Conservation (phyloP, 2,797 vertebrate species). For the Emys orbicularis region DNA sequence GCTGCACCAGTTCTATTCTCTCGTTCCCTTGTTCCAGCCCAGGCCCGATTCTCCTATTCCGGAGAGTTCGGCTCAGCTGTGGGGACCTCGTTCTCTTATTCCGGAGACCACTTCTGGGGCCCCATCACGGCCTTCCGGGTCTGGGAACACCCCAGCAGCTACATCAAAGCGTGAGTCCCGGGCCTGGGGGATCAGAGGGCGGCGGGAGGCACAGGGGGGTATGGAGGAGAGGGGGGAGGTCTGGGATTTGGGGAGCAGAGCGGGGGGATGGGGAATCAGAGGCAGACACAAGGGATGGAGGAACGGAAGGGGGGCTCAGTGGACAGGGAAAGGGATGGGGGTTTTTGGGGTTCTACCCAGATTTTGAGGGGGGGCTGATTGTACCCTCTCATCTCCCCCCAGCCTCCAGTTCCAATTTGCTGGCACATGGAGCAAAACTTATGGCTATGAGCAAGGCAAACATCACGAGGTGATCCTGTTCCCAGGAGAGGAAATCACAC, state of each 20-base stretch:
- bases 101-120: constrained; percentile 9
- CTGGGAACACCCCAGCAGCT: not conserved
- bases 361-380: no score
- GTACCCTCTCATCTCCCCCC: not conserved
- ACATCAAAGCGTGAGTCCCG: not conserved
- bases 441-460: not conserved
- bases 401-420: constrained; percentile 1
- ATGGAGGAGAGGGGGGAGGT: not conserved
- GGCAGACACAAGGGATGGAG: not conserved
- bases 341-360: no score
- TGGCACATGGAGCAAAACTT: not conserved
- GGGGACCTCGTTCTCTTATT: constrained; percentile 19
- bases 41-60: not conserved
- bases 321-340: no score
- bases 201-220: not conserved
- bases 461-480: not conserved
- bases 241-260: not conserved
- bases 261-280: not conserved
- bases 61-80: constrained; percentile 1
- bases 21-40: not conserved
- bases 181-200: not conserved
- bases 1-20: not conserved
- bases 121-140: constrained; percentile 20
- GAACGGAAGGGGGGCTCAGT: no score
- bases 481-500: not conserved